Conservation (phyloP, 2,797 vertebrate species). For the Liasis olivaceus region DNA sequence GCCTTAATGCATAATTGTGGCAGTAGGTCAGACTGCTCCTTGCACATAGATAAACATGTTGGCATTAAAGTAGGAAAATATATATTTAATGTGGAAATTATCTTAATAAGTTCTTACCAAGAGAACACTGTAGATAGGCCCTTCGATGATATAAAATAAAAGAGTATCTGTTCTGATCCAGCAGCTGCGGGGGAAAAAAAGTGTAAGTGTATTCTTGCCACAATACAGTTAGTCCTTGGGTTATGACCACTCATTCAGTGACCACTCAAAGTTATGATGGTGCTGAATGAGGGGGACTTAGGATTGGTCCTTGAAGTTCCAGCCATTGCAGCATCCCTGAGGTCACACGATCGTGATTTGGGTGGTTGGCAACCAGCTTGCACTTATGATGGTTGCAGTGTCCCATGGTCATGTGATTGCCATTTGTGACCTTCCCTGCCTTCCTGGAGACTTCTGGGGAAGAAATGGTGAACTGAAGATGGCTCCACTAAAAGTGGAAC, state of each 20-base stretch:
- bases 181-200: conserved; percentile 77
- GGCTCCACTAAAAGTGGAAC: no score
- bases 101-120: conserved; percentile 78
- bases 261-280: background rate
- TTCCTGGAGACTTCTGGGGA: background rate
- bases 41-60: background rate
- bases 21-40: background rate
- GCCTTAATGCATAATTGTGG: background rate
- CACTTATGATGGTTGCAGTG: background rate
- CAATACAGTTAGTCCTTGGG: background rate
- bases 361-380: background rate
- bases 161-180: conserved; percentile 97
- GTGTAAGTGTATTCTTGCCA: background rate
- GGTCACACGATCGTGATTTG: background rate
- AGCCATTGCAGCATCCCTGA: background rate
- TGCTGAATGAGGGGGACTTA: background rate
- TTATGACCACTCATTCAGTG: background rate
- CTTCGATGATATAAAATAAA: conserved; percentile 94
- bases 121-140: conserved; percentile 93
- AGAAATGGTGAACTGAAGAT: background rate
- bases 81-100: background rate
- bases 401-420: background rate
- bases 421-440: background rate
- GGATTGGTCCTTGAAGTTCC: background rate
- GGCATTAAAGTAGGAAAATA: background rate